These are phyloP conservation scores for Nysson spinosus DNA, from an alignment of 2,888 invertebrate species.

Conservation along the genomic window DNA sequence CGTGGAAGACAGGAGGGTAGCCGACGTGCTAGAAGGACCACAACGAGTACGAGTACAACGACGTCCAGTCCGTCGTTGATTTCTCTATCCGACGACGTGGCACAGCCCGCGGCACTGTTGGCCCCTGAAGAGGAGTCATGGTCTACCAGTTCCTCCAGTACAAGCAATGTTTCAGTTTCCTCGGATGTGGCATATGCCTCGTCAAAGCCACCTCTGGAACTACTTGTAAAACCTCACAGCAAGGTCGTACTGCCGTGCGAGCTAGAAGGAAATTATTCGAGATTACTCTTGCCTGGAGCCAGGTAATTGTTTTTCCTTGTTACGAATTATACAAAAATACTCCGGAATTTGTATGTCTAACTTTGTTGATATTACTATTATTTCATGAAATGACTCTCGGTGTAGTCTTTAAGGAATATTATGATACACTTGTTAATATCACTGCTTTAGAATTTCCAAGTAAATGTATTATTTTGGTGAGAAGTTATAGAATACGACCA, in stretches of 20 bases:
- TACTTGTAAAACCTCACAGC: slow-evolving; percentile 72
- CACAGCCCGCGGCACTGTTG: slow-evolving; percentile 71
- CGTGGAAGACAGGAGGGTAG: slow-evolving; percentile 72
- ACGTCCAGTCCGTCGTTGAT: slow-evolving; percentile 65
- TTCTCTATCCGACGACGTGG: slow-evolving; percentile 65
- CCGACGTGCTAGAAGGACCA: slow-evolving; percentile 69
- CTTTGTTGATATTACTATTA: too few species aligned
- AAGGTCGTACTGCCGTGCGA: slow-evolving; percentile 75
- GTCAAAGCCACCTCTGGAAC: slow-evolving; percentile 67
- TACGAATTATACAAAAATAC: background rate
- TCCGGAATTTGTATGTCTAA: too few species aligned
- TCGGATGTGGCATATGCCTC: slow-evolving; percentile 55
- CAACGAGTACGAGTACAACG: slow-evolving; percentile 58
- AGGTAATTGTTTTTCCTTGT: slow-evolving; percentile 60
- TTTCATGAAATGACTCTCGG: too few species aligned
- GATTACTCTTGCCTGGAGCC: slow-evolving; percentile 67
- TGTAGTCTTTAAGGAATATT: too few species aligned
- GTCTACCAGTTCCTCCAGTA: slow-evolving; percentile 67
- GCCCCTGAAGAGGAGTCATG: slow-evolving; percentile 71
- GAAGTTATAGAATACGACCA: slow-evolving; percentile 73
- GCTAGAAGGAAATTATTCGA: slow-evolving; percentile 73
- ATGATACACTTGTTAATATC: too few species aligned
- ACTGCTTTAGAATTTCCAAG: too few species aligned
- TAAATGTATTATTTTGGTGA: slow-evolving; percentile 59
- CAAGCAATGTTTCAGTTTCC: slow-evolving; percentile 61